These are phyloP conservation scores for Cephus sareptanus DNA, from an alignment of 2,888 invertebrate species.

Conservation along the genomic window DNA sequence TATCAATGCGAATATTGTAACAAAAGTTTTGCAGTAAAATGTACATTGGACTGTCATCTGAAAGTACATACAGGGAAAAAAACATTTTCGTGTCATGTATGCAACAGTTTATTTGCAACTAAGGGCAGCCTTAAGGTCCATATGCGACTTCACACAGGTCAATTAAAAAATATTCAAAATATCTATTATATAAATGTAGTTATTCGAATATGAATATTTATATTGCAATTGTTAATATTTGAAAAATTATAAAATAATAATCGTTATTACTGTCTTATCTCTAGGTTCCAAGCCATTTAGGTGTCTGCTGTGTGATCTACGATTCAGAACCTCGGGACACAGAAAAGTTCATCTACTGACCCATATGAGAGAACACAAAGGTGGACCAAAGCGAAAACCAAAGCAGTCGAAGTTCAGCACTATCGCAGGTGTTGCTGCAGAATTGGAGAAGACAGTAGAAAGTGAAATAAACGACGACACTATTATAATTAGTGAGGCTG, in stretches of 20 bases:
- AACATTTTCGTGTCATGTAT: conserved; percentile 73
- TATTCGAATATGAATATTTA: conserved; percentile 9
- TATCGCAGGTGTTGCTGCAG: conserved; percentile 38
- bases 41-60: conserved; percentile 73
- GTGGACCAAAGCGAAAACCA: conserved; percentile 32
- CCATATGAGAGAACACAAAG: conserved; percentile 64
- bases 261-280: conserved; percentile 19
- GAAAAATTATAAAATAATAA: conserved; percentile 6
- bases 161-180: conserved; percentile 13
- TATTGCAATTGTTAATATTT: conserved; percentile 10
- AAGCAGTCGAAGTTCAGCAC: conserved; percentile 43
- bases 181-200: background rate
- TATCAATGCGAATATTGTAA: conserved; percentile 70
- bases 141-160: conserved; percentile 74
- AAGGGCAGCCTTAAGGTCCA: conserved; percentile 76
- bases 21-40: conserved; percentile 74
- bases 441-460: conserved; percentile 28
- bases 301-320: conserved; percentile 71
- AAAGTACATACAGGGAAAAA: conserved; percentile 71
- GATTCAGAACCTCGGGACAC: conserved; percentile 76
- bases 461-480: conserved; percentile 11
- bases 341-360: conserved; percentile 72
- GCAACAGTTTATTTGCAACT: conserved; percentile 73
- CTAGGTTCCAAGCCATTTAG: conserved; percentile 71
- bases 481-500: background rate